Evolutionary conservation across 2,113 vertebrate species (phyloP).

Genomic region (Meleagris gallopavo): DNA sequence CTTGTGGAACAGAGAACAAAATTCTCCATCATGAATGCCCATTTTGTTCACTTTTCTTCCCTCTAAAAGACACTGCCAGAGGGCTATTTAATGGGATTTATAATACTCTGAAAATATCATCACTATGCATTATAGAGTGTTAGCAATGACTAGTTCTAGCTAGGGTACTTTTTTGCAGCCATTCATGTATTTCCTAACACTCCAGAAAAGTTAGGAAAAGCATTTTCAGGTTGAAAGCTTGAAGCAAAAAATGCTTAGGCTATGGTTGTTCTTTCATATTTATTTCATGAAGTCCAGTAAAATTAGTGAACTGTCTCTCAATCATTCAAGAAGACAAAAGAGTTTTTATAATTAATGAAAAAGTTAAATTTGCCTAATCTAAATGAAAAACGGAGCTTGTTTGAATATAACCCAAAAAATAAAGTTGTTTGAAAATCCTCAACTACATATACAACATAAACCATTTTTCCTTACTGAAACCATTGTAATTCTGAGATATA

Average conservation of each 20-base stretch:
- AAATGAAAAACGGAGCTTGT: background rate
- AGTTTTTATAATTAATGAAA: background rate
- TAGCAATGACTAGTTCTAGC: background rate
- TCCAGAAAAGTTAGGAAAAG: background rate
- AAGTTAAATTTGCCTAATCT: background rate
- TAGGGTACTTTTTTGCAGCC: background rate
- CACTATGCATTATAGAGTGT: background rate
- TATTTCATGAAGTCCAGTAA: background rate
- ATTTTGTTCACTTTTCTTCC: slow-evolving; percentile 8
- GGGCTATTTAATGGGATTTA: slow-evolving; percentile 3
- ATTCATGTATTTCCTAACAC: background rate
- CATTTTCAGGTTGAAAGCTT: background rate
- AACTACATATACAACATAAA: background rate
- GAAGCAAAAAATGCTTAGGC: background rate
- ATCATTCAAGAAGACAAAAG: background rate
- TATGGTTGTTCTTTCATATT: background rate
- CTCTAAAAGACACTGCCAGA: background rate
- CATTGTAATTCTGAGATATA: background rate
- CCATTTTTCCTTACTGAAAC: background rate
- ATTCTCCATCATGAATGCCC: background rate
- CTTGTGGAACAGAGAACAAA: background rate
- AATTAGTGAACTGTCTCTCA: background rate
- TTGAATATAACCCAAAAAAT: background rate
- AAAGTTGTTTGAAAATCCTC: background rate
- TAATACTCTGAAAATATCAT: background rate